Base-by-base conservation (phyloP, 2,888 invertebrate species). In the Villa cingulata region DNA sequence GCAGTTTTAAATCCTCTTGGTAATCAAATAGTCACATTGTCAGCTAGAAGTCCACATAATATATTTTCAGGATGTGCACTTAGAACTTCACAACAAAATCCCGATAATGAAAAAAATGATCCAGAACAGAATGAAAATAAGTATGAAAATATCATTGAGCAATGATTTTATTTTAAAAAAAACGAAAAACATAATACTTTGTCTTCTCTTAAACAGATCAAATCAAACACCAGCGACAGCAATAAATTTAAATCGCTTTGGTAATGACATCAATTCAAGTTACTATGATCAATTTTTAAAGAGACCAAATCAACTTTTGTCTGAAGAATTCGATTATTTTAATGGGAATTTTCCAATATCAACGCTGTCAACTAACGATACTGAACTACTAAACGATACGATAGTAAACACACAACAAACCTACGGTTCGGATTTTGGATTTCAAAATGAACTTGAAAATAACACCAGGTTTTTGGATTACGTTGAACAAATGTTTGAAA, bases 21-120 rank as follows among this genome's bases (percentile, higher is more conserved):
- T 62, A 84, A 88, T 62, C 92, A 92, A 69, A 77, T 89, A 20
- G 77, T 91, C 18, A 78, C 80, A 47, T 66, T 91, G 23, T 83
- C 84, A 0, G 74, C 77, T 39, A 72, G 74, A 65, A 73, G 73
- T 50, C 74, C 75, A 0, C 71, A 73, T 20, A 75, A 74, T 1
- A 74, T 76, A 37, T 68, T 70, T 45, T 78, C 83, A 0, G 83
- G 83, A 2, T 83, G 80, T 57, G 65, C 70, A 3, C 58, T 74
- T 20, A 71, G 70, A 4, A 53, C 55, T 38, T 53, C 55, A 3
- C 51, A 44, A 34, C 45, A 51, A 12, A 46, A 50, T 16, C 29
- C 29, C 4, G 29, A 32, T 32, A 51, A 32, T 14, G 53, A 52
- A 10, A 46, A 41, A 4, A 54, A 51, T 19, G 36, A 39, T 34